phyloP scores from a whole-genome alignment of 2,113 vertebrate species.

The Apodemus sylvaticus region DNA sequence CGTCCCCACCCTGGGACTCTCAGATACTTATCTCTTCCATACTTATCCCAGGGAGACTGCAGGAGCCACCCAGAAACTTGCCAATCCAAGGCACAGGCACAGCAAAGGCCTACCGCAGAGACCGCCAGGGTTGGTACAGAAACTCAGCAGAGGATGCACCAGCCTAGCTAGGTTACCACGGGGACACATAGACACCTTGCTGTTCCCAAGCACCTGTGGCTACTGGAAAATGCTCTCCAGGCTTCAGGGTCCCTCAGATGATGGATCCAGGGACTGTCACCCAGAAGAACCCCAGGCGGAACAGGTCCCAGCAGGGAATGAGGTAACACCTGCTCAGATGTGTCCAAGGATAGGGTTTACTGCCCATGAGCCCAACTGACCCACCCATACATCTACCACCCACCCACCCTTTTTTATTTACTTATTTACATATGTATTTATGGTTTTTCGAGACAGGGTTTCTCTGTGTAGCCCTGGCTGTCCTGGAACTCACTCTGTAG shows the following conservation, averaged over 20 bases:
- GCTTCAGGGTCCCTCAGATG: not conserved
- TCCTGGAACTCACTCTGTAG: too few relatives aligned
- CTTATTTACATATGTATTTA: too few relatives aligned
- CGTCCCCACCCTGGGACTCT: not conserved
- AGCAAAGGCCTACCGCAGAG: not conserved
- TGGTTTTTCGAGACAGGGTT: too few relatives aligned
- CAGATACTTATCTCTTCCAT: not conserved
- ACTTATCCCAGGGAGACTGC: not conserved
- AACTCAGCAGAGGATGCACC: not conserved
- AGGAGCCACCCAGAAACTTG: not conserved
- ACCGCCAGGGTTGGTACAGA: not conserved
- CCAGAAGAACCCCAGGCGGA: not conserved
- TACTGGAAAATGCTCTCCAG: not conserved
- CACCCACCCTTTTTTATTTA: too few relatives aligned
- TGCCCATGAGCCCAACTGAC: not conserved
- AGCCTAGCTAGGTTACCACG: not conserved
- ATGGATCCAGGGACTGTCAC: not conserved
- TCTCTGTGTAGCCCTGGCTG: too few relatives aligned
- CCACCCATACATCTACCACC: too few relatives aligned
- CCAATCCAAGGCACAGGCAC: not conserved
- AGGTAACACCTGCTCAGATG: not conserved
- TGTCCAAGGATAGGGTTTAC: not conserved
- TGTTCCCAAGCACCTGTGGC: not conserved
- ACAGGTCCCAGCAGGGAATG: not conserved
- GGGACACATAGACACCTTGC: not conserved